Percentiles rank a stretch among this genome's conserved stretches.
Evolutionary conservation across 2,888 invertebrate species (phyloP).

Genomic region (Andricus quercusramuli): DNA sequence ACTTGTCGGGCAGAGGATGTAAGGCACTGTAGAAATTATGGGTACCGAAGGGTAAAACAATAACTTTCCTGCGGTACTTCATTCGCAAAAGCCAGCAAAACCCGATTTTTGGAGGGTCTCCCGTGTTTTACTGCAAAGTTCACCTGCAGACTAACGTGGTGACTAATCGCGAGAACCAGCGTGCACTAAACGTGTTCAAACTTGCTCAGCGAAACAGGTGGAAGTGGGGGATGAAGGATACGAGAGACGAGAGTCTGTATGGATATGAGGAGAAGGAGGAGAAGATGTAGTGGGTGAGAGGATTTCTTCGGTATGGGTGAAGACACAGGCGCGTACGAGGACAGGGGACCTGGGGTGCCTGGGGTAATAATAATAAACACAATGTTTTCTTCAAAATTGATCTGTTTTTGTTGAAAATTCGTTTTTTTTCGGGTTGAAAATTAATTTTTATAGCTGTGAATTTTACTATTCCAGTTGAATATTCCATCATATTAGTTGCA

Average conservation of each 20-base stretch:
- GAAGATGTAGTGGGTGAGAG: conserved; percentile 18
- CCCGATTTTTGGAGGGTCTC: conserved; percentile 12
- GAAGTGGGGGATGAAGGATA: conserved; percentile 39
- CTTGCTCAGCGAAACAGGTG: conserved; percentile 48
- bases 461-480: too few relatives aligned
- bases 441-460: too few relatives aligned
- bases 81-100: conserved; percentile 23
- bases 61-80: conserved; percentile 30
- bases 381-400: too few relatives aligned
- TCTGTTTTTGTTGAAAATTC: too few relatives aligned
- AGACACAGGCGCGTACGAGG: conserved; percentile 9
- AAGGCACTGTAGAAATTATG: conserved; percentile 5
- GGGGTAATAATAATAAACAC: too few relatives aligned
- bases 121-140: conserved; percentile 17
- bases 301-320: background rate
- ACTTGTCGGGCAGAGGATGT: conserved; percentile 12
- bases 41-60: conserved; percentile 12
- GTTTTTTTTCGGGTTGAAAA: too few relatives aligned
- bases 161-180: conserved; percentile 55
- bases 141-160: conserved; percentile 46
- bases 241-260: background rate
- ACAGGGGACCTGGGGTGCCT: background rate
- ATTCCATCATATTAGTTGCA: too few relatives aligned
- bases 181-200: conserved; percentile 57
- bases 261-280: background rate